A percentile compares a stretch with the other conserved stretches of the same genome.
phyloP scores from a whole-genome alignment of 2,888 invertebrate species.

The Blera fallax region DNA sequence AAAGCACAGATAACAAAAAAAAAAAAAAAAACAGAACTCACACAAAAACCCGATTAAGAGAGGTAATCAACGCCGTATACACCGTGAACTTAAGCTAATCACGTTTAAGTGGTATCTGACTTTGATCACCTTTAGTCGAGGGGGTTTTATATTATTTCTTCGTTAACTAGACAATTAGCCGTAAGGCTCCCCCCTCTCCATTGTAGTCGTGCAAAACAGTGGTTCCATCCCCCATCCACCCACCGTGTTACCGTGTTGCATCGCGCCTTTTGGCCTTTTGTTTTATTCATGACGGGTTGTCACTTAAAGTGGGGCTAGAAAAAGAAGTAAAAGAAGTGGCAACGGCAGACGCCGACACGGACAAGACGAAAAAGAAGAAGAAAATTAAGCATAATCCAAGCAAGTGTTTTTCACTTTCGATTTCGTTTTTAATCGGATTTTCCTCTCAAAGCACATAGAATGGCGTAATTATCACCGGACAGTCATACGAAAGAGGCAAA shows the following conservation, averaged over 20 bases:
- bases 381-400: slow-evolving; percentile 47
- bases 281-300: slow-evolving; percentile 68
- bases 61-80: slow-evolving; percentile 21
- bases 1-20: neutral
- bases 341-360: neutral
- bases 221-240: slow-evolving; percentile 43
- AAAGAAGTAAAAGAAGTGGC: slow-evolving; percentile 12
- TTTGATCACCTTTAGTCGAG: slow-evolving; percentile 55
- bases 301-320: slow-evolving; percentile 53
- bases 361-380: slow-evolving; percentile 11
- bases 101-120: slow-evolving; percentile 69
- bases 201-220: neutral
- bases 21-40: slow-evolving; percentile 9
- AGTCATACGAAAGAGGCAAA: slow-evolving; percentile 19
- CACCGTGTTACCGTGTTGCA: slow-evolving; percentile 23
- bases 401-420: slow-evolving; percentile 63
- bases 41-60: slow-evolving; percentile 27
- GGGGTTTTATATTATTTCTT: slow-evolving; percentile 71
- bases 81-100: slow-evolving; percentile 63
- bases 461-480: slow-evolving; percentile 58
- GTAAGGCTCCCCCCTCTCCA: slow-evolving; percentile 24
- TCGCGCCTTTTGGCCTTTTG: slow-evolving; percentile 61
- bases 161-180: slow-evolving; percentile 49
- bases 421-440: slow-evolving; percentile 58
- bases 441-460: slow-evolving; percentile 46